Evolutionary conservation across 2,113 vertebrate genomes (phyloP), one percentile per base, ranked within the genome.

Genomic region (Arvicanthis niloticus): DNA sequence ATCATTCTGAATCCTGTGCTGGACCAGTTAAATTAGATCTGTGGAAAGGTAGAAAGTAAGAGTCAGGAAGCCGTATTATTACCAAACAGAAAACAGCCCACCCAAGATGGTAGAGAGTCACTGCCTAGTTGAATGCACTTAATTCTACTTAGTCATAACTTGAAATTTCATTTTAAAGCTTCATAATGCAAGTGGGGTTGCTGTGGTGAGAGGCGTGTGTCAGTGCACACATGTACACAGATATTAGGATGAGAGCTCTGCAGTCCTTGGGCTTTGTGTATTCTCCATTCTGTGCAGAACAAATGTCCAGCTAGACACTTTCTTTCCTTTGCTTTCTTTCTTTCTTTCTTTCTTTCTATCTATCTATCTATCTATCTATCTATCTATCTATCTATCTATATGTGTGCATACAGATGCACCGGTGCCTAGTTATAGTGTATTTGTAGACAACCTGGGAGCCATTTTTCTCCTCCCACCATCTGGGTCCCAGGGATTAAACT

Each of bases 111-210:
- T 48, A 95, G 51, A 58, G 82, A 90, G 93, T 56, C 75, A 15
- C 19, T 92, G 77, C 29, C 77, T 94, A 51, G 48, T 72, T 60
- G 29, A 82, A 93, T 93, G 26, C 45, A 84, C 53, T 93, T 80
- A 51, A 87, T 84, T 91, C 80, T 53, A 84, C 58, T 77, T 90
- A 24, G 51, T 53, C 24, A 58, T 34, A 91, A 88, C 76, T 92
- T 80, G 56, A 88, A 34, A 48, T 17, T 96, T 92, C 68, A 26
- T 78, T 80, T 85, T 40, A 89, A 89, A 60, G 51, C 70, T 90
- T 91, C 42, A 26, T 70, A 72, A 81, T 34, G 51, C 51, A 65
- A 24, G 85, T 60, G 45, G 65, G 73, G 70, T 89, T 12, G 37
- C 60, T 45, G 65, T 75, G n/a, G 48, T 72, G 76, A 73, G 89